Conservation (phyloP, 2,113 vertebrate species). For the Melanerpes formicivorus region DNA sequence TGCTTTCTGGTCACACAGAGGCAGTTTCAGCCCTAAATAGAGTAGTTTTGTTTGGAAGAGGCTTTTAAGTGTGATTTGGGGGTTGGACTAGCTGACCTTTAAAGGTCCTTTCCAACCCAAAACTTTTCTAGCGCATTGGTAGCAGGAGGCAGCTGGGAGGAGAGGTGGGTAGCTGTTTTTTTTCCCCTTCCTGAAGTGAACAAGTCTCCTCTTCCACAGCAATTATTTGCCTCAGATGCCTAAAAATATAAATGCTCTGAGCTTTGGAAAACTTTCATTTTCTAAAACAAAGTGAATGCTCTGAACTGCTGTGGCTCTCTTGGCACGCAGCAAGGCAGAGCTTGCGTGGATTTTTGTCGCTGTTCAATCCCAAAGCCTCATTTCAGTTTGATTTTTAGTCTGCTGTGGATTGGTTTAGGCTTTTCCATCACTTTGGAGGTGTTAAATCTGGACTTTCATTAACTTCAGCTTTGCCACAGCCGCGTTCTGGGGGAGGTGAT, state of each 20-base stretch:
- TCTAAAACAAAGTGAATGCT: not conserved
- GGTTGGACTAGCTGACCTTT: not conserved
- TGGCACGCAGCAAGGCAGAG: not conserved
- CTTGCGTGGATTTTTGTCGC: not conserved
- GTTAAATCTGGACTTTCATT: not conserved
- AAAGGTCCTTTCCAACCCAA: not conserved
- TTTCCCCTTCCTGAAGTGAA: not conserved
- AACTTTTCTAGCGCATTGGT: not conserved
- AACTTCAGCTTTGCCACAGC: not conserved
- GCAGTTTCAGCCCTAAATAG: not conserved
- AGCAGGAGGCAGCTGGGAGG: not conserved
- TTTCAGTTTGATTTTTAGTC: not conserved
- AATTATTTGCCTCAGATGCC: not conserved
- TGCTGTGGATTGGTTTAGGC: not conserved
- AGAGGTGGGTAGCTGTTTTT: not conserved
- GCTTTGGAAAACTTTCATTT: not conserved
- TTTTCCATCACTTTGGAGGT: not conserved
- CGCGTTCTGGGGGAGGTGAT: accelerated
- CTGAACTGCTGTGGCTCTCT: not conserved
- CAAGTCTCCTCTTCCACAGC: not conserved
- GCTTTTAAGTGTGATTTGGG: too few relatives aligned
- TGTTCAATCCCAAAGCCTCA: not conserved
- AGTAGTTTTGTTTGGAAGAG: too few relatives aligned
- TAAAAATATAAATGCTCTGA: not conserved
- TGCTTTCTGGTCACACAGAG: not conserved